Percentiles rank a stretch among this genome's conserved stretches.
These are phyloP conservation scores for Nesidiocoris tenuis DNA, from an alignment of 2,888 invertebrate species.

Conservation along the genomic window DNA sequence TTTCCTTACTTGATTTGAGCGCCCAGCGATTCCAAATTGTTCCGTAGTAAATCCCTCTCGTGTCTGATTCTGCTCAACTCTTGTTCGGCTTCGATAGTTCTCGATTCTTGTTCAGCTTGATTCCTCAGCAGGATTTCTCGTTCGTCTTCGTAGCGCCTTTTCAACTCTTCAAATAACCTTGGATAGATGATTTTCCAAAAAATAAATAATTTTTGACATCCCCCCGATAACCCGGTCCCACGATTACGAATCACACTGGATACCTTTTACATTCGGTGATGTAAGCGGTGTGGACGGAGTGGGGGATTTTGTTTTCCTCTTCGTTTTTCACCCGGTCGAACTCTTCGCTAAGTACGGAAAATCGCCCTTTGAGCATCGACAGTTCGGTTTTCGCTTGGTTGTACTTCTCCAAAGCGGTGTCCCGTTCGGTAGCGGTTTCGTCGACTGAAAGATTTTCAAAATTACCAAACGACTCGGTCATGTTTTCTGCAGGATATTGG, in stretches of 20 bases:
- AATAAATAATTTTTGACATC: background rate
- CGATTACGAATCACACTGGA: background rate
- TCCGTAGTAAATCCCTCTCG: conserved; percentile 51
- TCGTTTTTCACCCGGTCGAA: conserved; percentile 60
- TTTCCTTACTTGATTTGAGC: conserved; percentile 14
- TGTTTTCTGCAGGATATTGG: conserved; percentile 5
- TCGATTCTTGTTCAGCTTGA: conserved; percentile 58
- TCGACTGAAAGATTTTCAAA: conserved; percentile 49
- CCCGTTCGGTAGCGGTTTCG: conserved; percentile 60
- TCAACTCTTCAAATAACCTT: conserved; percentile 74
- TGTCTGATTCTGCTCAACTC: conserved; percentile 24
- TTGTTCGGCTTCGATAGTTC: conserved; percentile 57
- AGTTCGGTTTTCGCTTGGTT: conserved; percentile 61
- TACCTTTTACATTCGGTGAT: conserved; percentile 73
- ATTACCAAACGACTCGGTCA: too few species aligned
- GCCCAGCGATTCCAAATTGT: conserved; percentile 25
- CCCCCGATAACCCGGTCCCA: background rate
- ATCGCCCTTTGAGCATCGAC: conserved; percentile 62
- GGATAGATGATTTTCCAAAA: background rate
- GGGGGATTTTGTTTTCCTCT: conserved; percentile 62
- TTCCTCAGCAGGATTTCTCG: conserved; percentile 62
- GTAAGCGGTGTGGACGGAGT: conserved; percentile 65
- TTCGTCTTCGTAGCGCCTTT: conserved; percentile 70
- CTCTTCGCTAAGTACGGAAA: conserved; percentile 60
- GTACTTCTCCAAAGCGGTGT: conserved; percentile 66